Evolutionary conservation across 2,113 vertebrate species (phyloP).

Genomic region (Sceloporus undulatus): DNA sequence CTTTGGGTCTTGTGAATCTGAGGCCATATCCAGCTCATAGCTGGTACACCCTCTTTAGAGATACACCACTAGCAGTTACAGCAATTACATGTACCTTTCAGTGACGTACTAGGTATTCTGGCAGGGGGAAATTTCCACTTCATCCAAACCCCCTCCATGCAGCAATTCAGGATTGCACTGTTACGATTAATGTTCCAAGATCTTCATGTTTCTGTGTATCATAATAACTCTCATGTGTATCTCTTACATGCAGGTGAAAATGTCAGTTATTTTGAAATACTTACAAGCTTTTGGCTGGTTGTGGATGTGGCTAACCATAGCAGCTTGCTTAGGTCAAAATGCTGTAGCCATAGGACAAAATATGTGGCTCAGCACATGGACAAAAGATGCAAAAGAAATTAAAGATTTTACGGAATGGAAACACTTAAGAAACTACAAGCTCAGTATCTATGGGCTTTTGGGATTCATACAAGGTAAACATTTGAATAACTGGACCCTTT

Average conservation of each 20-base stretch:
- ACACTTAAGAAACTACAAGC: constrained; percentile 67
- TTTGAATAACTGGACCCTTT: neutral
- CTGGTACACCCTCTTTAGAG: too few species aligned
- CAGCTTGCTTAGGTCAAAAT: constrained; percentile 70
- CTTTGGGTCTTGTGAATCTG: too few species aligned
- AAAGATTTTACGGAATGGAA: constrained; percentile 70
- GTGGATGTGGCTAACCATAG: constrained; percentile 67
- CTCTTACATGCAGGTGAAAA: constrained; percentile 64
- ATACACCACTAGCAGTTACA: too few species aligned
- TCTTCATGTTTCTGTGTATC: neutral
- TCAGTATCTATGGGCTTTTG: constrained; percentile 70
- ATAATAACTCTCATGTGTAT: constrained; percentile 9
- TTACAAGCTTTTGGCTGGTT: constrained; percentile 68
- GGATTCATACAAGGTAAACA: constrained; percentile 74
- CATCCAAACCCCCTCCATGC: neutral
- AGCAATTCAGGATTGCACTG: neutral
- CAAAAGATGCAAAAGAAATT: constrained; percentile 67
- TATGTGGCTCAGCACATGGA: constrained; percentile 74
- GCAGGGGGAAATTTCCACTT: neutral
- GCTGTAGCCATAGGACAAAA: constrained; percentile 70
- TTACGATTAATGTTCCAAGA: neutral
- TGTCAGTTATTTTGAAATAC: constrained; percentile 69
- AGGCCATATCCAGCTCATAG: too few species aligned
- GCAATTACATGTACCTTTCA: too few species aligned
- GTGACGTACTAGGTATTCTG: neutral